Percentiles rank a stretch among this genome's conserved stretches.
phyloP scores from a whole-genome alignment of 1,140 invertebrate genomes.

The Leptopilina boulardi region DNA sequence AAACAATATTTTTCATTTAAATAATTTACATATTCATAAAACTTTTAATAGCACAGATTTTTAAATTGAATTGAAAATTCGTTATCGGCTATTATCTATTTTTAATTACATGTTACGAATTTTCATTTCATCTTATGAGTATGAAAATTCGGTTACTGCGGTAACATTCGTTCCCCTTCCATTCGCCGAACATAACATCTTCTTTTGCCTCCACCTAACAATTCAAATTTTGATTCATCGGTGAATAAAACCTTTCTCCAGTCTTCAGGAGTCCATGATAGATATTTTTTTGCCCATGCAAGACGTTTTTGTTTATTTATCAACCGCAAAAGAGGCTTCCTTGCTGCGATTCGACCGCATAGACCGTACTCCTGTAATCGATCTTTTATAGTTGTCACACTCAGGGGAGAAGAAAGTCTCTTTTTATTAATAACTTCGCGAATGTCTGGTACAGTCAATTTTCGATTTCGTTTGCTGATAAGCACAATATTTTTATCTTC shows the following conservation, averaged over 20 bases:
- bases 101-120: no score
- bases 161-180: constrained; percentile 19
- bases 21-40: no score
- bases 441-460: constrained; percentile 35
- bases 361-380: constrained; percentile 31
- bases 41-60: no score
- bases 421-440: constrained; percentile 32
- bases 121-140: no score
- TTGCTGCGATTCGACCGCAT: constrained; percentile 35
- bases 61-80: no score
- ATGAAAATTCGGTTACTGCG: no score
- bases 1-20: no score
- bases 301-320: constrained; percentile 53
- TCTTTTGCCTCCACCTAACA: constrained; percentile 50
- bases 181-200: not conserved
- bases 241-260: constrained; percentile 55
- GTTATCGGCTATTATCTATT: no score
- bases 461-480: constrained; percentile 32
- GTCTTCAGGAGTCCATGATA: constrained; percentile 42
- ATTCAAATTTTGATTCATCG: constrained; percentile 55
- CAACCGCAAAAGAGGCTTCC: constrained; percentile 47
- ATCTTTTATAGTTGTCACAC: constrained; percentile 31
- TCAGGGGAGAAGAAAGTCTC: constrained; percentile 37
- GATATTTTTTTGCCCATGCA: constrained; percentile 49
- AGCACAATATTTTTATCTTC: not conserved